These are phyloP conservation scores for Drosophila picticornis DNA, from an alignment of 2,888 invertebrate species.

Conservation along the genomic window DNA sequence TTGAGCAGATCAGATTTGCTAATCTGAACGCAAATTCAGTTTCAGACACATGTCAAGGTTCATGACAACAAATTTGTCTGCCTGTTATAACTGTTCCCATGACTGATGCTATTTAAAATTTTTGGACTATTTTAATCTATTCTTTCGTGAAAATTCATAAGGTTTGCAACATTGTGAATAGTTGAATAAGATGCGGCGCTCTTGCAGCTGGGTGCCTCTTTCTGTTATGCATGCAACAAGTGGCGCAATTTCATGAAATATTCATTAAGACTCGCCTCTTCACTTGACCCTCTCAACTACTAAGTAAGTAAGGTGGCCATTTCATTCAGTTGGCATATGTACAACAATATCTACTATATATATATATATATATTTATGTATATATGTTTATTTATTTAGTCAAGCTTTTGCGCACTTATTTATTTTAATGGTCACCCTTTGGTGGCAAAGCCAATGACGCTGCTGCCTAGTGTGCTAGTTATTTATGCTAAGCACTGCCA, in stretches of 20 bases:
- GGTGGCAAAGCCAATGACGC: constrained; percentile 57
- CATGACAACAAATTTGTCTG: neutral
- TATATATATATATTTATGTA: constrained; percentile 13
- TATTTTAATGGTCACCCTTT: constrained; percentile 41
- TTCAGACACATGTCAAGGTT: neutral
- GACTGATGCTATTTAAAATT: neutral
- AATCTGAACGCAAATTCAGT: neutral
- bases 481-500: constrained; percentile 76
- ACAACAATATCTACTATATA: constrained; percentile 16
- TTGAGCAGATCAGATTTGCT: neutral
- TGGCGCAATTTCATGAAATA: constrained; percentile 24
- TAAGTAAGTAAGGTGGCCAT: constrained; percentile 13
- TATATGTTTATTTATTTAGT: constrained; percentile 31
- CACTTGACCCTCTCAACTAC: constrained; percentile 29
- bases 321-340: constrained; percentile 26
- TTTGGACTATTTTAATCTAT: neutral
- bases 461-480: constrained; percentile 66
- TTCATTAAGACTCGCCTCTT: constrained; percentile 14
- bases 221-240: constrained; percentile 28
- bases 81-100: neutral
- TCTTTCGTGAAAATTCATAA: neutral
- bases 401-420: constrained; percentile 36
- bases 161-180: neutral
- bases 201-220: neutral
- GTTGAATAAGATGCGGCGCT: neutral